These are phyloP conservation scores for Myotis vivesi DNA, from an alignment of 2,797 vertebrate genomes.

Conservation along the genomic window DNA sequence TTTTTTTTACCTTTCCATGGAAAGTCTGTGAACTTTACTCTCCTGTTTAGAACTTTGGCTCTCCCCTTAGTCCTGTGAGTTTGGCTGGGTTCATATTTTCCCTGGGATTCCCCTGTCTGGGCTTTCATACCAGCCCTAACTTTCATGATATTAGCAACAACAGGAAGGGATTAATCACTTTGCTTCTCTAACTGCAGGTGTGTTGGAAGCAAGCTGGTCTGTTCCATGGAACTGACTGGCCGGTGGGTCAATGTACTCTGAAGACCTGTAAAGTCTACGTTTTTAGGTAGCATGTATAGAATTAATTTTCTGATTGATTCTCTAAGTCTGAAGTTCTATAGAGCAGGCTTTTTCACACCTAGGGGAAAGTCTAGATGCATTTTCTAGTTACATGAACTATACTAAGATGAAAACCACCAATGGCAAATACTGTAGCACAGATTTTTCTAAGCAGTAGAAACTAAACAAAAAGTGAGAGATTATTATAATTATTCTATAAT, in stretches of 20 bases:
- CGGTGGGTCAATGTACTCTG: background rate
- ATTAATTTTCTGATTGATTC: slow-evolving; percentile 39
- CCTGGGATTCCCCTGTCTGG: background rate
- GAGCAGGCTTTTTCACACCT: background rate
- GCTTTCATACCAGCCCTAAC: background rate
- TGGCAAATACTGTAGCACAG: slow-evolving; percentile 53
- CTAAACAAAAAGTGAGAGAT: slow-evolving; percentile 53
- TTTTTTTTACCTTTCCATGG: background rate
- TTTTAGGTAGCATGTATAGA: background rate
- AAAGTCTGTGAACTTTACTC: background rate
- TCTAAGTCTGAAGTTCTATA: background rate
- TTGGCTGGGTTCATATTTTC: background rate
- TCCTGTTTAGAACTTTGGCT: background rate
- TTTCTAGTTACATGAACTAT: background rate
- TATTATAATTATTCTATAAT: slow-evolving; percentile 67
- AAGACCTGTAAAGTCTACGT: slow-evolving; percentile 22
- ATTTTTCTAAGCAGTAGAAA: slow-evolving; percentile 74
- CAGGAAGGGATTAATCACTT: slow-evolving; percentile 46
- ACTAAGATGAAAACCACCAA: slow-evolving; percentile 58
- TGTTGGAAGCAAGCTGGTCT: background rate
- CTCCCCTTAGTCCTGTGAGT: background rate
- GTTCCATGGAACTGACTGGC: background rate
- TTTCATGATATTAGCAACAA: background rate
- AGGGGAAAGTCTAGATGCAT: background rate
- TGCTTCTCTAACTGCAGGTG: slow-evolving; percentile 18